Percentiles rank a stretch among this genome's conserved stretches.
Conservation (phyloP, 2,797 vertebrate genomes). For the Channallabes apus region DNA sequence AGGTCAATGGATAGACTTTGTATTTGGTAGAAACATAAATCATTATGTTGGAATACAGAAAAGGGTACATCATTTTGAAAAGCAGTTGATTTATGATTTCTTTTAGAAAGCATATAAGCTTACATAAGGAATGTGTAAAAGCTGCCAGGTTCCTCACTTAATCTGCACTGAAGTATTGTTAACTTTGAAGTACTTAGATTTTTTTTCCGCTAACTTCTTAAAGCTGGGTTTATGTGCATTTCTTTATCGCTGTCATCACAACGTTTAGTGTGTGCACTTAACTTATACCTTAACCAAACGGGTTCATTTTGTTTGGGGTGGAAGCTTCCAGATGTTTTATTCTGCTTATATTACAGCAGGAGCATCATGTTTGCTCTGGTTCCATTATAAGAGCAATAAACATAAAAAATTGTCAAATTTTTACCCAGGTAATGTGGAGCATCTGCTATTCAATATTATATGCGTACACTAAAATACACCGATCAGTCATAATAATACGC, state of each 20-base stretch:
- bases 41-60: background rate
- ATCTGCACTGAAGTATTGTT: background rate
- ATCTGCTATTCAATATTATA: too few relatives aligned
- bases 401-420: background rate
- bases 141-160: background rate
- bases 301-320: background rate
- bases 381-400: background rate
- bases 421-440: background rate
- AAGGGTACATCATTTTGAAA: background rate
- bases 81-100: background rate
- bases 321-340: background rate
- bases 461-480: too few relatives aligned
- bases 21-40: slow-evolving; percentile 7
- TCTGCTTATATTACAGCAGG: background rate
- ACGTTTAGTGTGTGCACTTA: background rate
- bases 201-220: background rate
- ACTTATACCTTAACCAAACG: background rate
- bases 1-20: slow-evolving; percentile 2
- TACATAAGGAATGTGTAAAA: background rate
- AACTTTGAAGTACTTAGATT: background rate
- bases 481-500: too few relatives aligned
- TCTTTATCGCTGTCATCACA: background rate
- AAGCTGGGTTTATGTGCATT: background rate
- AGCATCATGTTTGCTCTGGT: background rate
- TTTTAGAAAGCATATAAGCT: background rate